Percentiles rank a stretch among this genome's conserved stretches.
These are phyloP conservation scores for Nycticorax nycticorax DNA, from an alignment of 2,113 vertebrate species.

Conservation along the genomic window DNA sequence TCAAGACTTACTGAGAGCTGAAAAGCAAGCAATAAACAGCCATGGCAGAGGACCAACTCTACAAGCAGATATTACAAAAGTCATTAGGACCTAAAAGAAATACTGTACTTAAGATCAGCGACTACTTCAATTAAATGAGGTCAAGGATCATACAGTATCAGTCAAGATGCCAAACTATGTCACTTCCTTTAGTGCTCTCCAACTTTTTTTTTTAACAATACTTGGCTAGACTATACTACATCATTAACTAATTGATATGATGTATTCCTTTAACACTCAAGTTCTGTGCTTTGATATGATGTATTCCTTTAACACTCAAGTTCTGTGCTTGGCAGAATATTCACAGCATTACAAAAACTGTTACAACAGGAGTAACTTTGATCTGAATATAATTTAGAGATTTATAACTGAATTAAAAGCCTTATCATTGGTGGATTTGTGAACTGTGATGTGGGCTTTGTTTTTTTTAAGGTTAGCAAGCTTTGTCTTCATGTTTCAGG, in stretches of 20 bases:
- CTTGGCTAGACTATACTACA: slow-evolving; percentile 20
- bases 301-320: slow-evolving; percentile 8
- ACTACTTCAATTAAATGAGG: slow-evolving; percentile 12
- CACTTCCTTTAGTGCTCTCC: slow-evolving; percentile 40
- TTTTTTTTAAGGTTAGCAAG: background rate
- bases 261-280: slow-evolving; percentile 15
- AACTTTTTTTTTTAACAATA: background rate
- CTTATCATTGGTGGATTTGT: background rate
- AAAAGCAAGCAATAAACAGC: background rate
- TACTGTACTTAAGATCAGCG: background rate
- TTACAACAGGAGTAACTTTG: background rate
- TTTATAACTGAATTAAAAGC: background rate
- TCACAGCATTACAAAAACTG: background rate
- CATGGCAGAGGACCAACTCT: background rate
- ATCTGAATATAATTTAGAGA: background rate
- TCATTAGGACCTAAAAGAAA: background rate
- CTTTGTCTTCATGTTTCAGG: background rate
- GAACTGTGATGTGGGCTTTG: no score
- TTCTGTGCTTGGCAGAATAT: background rate
- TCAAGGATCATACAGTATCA: background rate
- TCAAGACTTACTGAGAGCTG: background rate
- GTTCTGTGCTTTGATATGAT: slow-evolving; percentile 3
- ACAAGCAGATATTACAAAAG: background rate
- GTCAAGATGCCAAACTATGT: background rate
- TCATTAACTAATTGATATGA: slow-evolving; percentile 39